Conservation (phyloP, 1,140 invertebrate genomes). For the Lutraria rhynchaena region DNA sequence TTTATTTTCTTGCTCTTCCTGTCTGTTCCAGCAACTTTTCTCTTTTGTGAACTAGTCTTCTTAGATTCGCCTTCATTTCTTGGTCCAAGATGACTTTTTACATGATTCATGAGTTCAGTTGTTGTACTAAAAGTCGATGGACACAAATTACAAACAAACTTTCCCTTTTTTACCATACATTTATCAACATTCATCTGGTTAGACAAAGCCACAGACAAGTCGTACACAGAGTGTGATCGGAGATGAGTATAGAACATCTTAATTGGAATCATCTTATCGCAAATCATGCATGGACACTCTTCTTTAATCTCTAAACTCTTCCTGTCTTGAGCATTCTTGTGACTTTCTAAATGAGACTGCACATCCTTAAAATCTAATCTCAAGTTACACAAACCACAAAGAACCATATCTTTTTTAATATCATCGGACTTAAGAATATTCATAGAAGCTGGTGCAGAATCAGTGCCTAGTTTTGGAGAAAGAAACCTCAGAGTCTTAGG, state of each 20-base stretch:
- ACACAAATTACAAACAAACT: constrained; percentile 36
- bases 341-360: background rate
- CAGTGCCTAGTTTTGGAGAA: too few relatives aligned
- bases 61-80: background rate
- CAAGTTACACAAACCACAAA: constrained; percentile 21
- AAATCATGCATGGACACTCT: constrained; percentile 28
- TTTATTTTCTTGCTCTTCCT: constrained; percentile 2
- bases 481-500: too few relatives aligned
- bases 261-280: background rate
- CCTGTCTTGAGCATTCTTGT: background rate
- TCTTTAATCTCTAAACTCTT: background rate
- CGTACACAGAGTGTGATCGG: constrained; percentile 19
- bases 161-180: background rate
- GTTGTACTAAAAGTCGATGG: background rate
- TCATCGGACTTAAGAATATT: too few relatives aligned
- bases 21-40: background rate
- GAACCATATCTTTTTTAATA: background rate
- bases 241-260: constrained; percentile 16
- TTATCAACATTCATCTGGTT: background rate
- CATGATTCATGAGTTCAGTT: constrained; percentile 7
- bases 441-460: too few relatives aligned
- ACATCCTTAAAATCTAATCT: constrained; percentile 18
- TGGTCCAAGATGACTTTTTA: constrained; percentile 35
- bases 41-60: background rate
- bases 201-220: background rate